phyloP scores from a whole-genome alignment of 1,140 invertebrate species.

The Drosophila gunungcola region DNA sequence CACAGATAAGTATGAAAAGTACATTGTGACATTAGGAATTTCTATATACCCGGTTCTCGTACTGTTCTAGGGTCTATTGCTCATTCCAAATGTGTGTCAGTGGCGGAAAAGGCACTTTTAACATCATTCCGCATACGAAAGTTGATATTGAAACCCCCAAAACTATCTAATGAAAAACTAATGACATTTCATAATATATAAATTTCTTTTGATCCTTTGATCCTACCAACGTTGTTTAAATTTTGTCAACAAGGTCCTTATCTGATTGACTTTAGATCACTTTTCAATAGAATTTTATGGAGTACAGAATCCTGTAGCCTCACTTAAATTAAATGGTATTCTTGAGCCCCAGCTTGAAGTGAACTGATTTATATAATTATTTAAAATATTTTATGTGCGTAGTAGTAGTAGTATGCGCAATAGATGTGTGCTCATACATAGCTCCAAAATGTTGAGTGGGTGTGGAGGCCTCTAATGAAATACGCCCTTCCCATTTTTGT shows the following conservation, averaged over 20 bases:
- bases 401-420: conserved; percentile 24
- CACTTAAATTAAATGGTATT: neutral
- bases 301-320: no score
- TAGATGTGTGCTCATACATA: conserved; percentile 13
- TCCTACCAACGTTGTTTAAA: no score
- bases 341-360: neutral
- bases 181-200: no score
- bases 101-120: conserved; percentile 20
- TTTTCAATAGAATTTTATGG: no score
- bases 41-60: conserved; percentile 13
- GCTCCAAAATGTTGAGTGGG: conserved; percentile 42
- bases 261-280: no score
- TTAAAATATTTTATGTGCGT: conserved; percentile 18
- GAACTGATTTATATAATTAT: conserved; percentile 6
- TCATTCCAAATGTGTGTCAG: conserved; percentile 21
- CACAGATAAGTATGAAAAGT: conserved; percentile 44
- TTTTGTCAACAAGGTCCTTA: no score
- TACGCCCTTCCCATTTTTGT: conserved; percentile 49
- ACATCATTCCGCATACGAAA: neutral
- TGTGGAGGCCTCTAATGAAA: conserved; percentile 48
- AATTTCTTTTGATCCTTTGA: no score
- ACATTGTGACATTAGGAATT: conserved; percentile 45
- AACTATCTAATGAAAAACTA: no score
- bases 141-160: no score
- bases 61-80: conserved; percentile 30